These are phyloP conservation scores for Odontomachus brunneus DNA, from an alignment of 1,140 invertebrate species.

Conservation along the genomic window DNA sequence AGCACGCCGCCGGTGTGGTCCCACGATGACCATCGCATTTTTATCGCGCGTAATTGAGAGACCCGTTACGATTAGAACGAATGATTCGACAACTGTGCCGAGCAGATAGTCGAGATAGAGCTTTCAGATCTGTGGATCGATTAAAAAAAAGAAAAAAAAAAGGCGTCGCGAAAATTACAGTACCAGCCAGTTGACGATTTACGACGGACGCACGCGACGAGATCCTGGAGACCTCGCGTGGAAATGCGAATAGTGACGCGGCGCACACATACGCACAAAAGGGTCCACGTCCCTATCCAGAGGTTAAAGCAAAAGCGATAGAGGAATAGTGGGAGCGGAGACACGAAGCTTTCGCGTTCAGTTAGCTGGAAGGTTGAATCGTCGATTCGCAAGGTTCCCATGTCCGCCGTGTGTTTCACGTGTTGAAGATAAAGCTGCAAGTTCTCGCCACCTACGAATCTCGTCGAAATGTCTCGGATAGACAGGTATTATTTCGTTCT, in stretches of 20 bases:
- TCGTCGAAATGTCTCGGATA: not conserved
- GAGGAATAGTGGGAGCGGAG: conserved; percentile 7
- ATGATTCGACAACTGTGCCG: not conserved
- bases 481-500: too few relatives aligned
- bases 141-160: not conserved
- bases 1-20: not conserved
- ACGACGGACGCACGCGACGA: not conserved
- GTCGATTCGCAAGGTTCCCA: conserved; percentile 56
- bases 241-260: not conserved
- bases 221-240: not conserved
- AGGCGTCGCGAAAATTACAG: not conserved
- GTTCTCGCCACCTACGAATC: conserved; percentile 41
- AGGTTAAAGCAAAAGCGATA: conserved; percentile 4
- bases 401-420: conserved; percentile 12
- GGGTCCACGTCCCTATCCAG: not conserved
- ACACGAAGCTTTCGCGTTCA: conserved; percentile 51
- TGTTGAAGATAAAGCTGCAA: conserved; percentile 63
- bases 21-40: not conserved
- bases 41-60: not conserved
- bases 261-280: conserved; percentile 6
- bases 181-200: not conserved
- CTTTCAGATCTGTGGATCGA: not conserved
- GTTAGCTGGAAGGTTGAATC: conserved; percentile 56
- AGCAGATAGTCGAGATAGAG: not conserved
- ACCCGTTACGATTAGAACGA: not conserved